Evolutionary conservation across 2,888 invertebrate genomes (phyloP).

Genomic region (Nephrotoma appendiculata): DNA sequence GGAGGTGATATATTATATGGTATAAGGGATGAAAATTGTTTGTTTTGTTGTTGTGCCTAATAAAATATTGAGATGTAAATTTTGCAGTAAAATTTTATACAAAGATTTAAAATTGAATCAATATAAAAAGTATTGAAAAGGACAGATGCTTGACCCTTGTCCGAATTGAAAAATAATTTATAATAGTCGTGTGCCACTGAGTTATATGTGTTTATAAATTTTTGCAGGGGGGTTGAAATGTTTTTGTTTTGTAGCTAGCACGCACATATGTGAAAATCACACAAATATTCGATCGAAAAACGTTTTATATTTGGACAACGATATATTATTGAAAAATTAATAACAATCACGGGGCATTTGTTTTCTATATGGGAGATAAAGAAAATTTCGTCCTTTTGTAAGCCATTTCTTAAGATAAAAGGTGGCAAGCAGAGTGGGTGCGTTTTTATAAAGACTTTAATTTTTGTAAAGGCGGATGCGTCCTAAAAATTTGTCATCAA

Average conservation of each 20-base stretch:
- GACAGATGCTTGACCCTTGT: neutral
- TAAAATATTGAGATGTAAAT: neutral
- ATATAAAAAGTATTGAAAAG: neutral
- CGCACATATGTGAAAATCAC: neutral
- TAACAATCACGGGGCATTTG: neutral
- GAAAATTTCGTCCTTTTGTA: neutral
- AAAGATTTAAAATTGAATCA: neutral
- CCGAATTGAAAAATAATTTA: neutral
- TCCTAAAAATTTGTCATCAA: neutral
- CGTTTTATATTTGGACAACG: neutral
- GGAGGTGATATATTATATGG: neutral
- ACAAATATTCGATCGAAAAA: neutral
- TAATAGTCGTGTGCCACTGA: neutral
- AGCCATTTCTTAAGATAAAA: neutral
- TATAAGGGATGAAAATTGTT: neutral
- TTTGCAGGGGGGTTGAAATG: neutral
- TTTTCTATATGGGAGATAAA: neutral
- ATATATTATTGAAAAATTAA: neutral
- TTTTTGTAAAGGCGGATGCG: neutral
- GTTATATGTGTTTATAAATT: neutral
- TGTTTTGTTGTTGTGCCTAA: neutral
- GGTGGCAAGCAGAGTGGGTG: neutral
- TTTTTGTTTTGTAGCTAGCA: neutral
- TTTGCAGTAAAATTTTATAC: neutral
- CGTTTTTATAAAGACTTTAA: neutral